Percentiles rank a stretch among this genome's conserved stretches.
phyloP scores from a whole-genome alignment of 1,140 invertebrate species.

The Adelges cooleyi region DNA sequence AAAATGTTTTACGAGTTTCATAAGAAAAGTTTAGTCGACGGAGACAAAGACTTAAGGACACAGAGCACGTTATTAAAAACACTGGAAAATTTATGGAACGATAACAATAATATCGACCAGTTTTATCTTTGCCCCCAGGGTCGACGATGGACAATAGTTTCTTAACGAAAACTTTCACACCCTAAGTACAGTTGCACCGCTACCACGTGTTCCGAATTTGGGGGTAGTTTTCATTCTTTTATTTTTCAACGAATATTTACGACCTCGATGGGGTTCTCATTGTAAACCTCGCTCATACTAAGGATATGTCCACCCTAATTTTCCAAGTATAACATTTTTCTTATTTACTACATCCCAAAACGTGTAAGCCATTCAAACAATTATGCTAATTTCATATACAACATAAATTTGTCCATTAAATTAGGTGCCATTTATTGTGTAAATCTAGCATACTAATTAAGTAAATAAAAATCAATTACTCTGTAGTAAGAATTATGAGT shows the following conservation, averaged over 20 bases:
- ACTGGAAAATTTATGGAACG: constrained; percentile 27
- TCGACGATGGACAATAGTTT: constrained; percentile 18
- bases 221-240: neutral
- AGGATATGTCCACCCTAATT: too few relatives aligned
- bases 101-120: constrained; percentile 28
- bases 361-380: too few relatives aligned
- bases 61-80: constrained; percentile 27
- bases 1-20: constrained; percentile 29
- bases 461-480: too few relatives aligned
- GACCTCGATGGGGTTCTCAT: neutral
- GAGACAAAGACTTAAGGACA: constrained; percentile 18
- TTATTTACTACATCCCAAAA: too few relatives aligned
- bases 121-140: constrained; percentile 15
- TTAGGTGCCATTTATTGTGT: too few relatives aligned
- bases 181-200: neutral
- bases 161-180: constrained; percentile 16
- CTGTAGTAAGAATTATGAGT: too few relatives aligned
- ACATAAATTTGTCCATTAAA: too few relatives aligned
- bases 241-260: neutral
- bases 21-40: constrained; percentile 12
- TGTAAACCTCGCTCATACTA: too few relatives aligned
- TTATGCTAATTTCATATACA: too few relatives aligned
- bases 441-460: too few relatives aligned
- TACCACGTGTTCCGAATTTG: neutral
- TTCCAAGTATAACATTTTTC: too few relatives aligned